phyloP scores from a whole-genome alignment of 92 coral and sea anemone species.

The Actinernus sp. region DNA sequence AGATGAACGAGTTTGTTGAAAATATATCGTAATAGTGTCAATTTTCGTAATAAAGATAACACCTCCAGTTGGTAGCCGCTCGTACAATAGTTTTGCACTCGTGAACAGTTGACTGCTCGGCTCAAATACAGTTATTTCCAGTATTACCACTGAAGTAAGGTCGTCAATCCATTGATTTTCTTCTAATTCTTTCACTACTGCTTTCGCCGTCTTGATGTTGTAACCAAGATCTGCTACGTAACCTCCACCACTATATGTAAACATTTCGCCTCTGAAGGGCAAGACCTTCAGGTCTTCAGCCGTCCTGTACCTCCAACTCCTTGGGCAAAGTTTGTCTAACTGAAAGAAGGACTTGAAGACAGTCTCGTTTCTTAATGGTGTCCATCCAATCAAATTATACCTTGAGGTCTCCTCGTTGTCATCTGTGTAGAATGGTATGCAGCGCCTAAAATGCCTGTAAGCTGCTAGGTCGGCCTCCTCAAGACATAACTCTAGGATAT shows the following conservation, averaged over 20 bases:
- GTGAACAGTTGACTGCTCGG: conserved; percentile 77
- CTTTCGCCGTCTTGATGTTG: conserved; percentile 57
- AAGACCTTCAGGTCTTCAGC: conserved; percentile 28
- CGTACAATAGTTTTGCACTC: conserved; percentile 63
- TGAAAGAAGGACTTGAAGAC: conserved; percentile 49
- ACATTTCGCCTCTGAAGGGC: conserved; percentile 54
- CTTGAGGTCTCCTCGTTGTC: conserved; percentile 48
- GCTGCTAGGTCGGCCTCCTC: too few relatives aligned
- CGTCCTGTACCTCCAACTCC: conserved; percentile 73
- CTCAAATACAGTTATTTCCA: conserved; percentile 80
- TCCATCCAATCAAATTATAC: conserved; percentile 78
- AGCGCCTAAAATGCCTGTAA: conserved; percentile 59
- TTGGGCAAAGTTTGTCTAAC: conserved; percentile 66
- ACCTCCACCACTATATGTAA: too few relatives aligned
- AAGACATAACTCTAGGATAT: too few relatives aligned
- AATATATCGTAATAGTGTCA: conserved; percentile 67
- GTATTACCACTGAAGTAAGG: conserved; percentile 62
- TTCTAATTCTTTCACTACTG: conserved; percentile 39
- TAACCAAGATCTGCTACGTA: conserved; percentile 89
- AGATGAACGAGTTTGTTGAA: conserved; percentile 15
- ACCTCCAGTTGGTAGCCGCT: conserved; percentile 79
- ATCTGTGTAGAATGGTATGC: conserved; percentile 58
- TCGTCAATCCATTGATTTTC: conserved; percentile 71
- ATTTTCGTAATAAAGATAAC: conserved; percentile 29
- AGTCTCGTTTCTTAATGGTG: conserved; percentile 46